Percentiles rank a stretch among this genome's conserved stretches.
Evolutionary conservation across 1,140 invertebrate genomes (phyloP).

Genomic region (Eriosoma lanigerum): DNA sequence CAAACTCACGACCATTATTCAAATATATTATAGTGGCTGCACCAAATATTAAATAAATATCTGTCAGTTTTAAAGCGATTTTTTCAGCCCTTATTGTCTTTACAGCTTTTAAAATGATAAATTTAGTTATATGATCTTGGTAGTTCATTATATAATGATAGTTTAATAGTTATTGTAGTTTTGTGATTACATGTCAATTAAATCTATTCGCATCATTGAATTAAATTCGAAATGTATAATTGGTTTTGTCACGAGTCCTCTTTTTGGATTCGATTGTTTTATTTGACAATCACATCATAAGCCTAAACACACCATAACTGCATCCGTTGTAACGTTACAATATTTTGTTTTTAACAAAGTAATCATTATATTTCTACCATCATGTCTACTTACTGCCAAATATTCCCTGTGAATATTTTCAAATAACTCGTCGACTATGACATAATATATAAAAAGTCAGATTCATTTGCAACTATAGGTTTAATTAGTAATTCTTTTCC

Average conservation of each 20-base stretch:
- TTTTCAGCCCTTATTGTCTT: neutral
- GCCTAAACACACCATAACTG: too few species aligned
- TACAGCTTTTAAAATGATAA: conserved; percentile 4
- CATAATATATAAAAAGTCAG: too few species aligned
- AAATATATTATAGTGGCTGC: neutral
- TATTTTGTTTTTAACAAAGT: too few species aligned
- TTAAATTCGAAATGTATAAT: neutral
- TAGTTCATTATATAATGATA: conserved; percentile 17
- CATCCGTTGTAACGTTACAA: too few species aligned
- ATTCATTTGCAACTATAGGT: too few species aligned
- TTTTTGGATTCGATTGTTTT: too few species aligned
- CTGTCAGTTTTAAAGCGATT: neutral
- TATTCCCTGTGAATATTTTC: too few species aligned
- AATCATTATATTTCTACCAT: too few species aligned
- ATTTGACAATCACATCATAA: too few species aligned
- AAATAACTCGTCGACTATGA: too few species aligned
- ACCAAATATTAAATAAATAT: conserved; percentile 12
- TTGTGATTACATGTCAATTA: conserved; percentile 14
- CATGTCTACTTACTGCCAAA: too few species aligned
- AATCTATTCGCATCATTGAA: conserved; percentile 17
- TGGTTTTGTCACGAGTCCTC: neutral
- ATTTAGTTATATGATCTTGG: conserved; percentile 15
- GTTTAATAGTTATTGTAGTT: conserved; percentile 5
- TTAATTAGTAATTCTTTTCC: too few species aligned
- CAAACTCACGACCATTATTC: conserved; percentile 36